phyloP scores from a whole-genome alignment of 2,113 vertebrate genomes.

The Taxidea taxus region DNA sequence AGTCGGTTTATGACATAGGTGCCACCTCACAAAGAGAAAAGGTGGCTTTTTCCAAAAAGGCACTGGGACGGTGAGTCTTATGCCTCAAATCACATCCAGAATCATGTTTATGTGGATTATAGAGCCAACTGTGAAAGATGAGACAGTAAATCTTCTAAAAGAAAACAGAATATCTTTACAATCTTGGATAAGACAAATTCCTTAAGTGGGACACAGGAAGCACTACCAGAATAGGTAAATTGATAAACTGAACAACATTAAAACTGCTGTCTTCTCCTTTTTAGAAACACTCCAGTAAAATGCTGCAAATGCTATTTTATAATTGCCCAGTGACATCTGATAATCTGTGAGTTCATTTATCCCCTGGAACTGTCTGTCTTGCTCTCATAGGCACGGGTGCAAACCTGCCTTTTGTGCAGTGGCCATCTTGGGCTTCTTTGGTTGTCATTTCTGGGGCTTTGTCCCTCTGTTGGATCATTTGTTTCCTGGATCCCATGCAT shows the following conservation, averaged over 20 bases:
- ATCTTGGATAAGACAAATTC: not conserved
- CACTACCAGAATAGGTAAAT: not conserved
- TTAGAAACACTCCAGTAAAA: not conserved
- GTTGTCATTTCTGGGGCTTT: not conserved
- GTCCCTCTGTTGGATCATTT: no score
- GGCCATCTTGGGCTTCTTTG: not conserved
- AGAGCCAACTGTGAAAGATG: not conserved
- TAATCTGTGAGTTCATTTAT: accelerated
- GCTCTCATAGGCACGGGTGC: accelerated
- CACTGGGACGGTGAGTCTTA: not conserved
- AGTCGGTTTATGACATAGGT: not conserved
- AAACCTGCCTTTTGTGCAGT: accelerated
- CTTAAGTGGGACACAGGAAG: not conserved
- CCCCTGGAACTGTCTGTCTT: not conserved
- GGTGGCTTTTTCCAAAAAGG: not conserved
- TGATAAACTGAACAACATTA: not conserved
- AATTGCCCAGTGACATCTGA: accelerated
- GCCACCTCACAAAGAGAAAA: not conserved
- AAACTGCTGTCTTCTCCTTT: not conserved
- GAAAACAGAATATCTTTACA: not conserved
- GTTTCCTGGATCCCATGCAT: not conserved
- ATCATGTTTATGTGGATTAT: not conserved
- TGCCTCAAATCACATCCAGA: not conserved
- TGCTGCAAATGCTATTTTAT: not conserved
- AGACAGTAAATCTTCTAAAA: not conserved